Evolutionary conservation across 2,888 invertebrate genomes (phyloP), one percentile per base, ranked within the genome.

Genomic region (Heliconius hortense): DNA sequence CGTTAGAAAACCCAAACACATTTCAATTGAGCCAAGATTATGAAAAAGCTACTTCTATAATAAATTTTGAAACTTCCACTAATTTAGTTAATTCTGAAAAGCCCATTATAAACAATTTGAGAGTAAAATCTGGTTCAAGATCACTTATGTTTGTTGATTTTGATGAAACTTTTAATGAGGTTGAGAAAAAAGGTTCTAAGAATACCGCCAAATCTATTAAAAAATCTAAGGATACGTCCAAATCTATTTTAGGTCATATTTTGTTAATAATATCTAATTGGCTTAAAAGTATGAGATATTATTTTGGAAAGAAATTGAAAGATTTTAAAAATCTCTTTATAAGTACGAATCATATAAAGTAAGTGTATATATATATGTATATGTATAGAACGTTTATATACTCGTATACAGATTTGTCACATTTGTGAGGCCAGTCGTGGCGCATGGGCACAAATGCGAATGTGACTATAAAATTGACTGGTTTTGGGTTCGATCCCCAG

Each of bases 191-290:
- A 60, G 4, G 2, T 15, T 59, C 53, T 24, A 48, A 15, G 18
- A 1, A 2, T 8, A 72, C 69, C 53, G 21, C 56, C 63, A 69
- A 21, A 2, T 48, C 66, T 39, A 66, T 70, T 39, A 60, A 60
- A 60, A 13, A 15, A 5, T 48, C 53, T 21, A 48, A 24, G 26
- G 8, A 2, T 8, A 72, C 62, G 53, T 39, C 48, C 59, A 66
- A 21, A 1, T 35, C 66, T 28, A 66, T 72, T 31, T 80, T 81
- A 24, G 48, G 85, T 0, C 83, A 83, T 77, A 86, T 90, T 60
- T 86, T 91, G 10, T 74, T 76, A 39, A 74, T 84, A 64, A 73
- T 90, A 3, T 82, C 88, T 0, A 81, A 86, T 77, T 90, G 86
- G 86, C 90, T 91, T 69, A 81, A 80, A 66, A 78, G 77, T 18